Base-by-base conservation (phyloP, 2,113 vertebrate genomes). In the Cynopterus brachyotis region DNA sequence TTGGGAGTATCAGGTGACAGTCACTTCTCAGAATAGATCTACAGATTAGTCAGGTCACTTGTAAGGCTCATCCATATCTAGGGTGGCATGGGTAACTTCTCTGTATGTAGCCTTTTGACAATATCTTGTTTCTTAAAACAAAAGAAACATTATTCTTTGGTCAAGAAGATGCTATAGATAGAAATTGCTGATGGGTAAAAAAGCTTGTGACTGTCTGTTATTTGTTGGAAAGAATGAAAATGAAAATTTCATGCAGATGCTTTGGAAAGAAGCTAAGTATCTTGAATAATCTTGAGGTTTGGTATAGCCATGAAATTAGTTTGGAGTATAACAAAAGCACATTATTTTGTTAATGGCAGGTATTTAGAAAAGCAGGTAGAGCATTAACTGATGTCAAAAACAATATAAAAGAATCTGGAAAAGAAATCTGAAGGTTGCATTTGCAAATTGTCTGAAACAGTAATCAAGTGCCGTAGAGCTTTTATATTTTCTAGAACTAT, bases 261-360 rank as follows among this genome's bases (percentile, higher is more conserved):
- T 81, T 72, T 80, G 80, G 60, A 85, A 95, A 92, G 67, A 81
- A 67, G 10, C 6, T 78, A 87, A 94, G 32, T 6, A 22, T 85
- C 62, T 88, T 83, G 82, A 79, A 26, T 67, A 91, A 83, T 90
- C 30, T 94, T 73, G 42, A 37, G 30, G 50, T 59, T 81, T 94
- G 24, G 75, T n/a, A 94, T 45, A 92, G 19, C 50, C 94, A 83
- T 96, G 76, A 96, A 91, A 94, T 97, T 78, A 91, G 24, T 87
- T 82, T 88, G 9, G 20, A 96, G 42, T 50, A 64, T 53, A 81
- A 96, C 35, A 76, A 96, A 80, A 93, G 88, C 26, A 86, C 32
- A 94, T 94, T 79, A 92, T 42, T 93, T 66, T 85, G 62, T 89
- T 89, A 95, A 88, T 95, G 66, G 67, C 17, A 81, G 3, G n/a